Percentiles rank a stretch among this genome's conserved stretches.
Conservation (phyloP, 2,888 invertebrate species). For the Eristalinus aeneus region DNA sequence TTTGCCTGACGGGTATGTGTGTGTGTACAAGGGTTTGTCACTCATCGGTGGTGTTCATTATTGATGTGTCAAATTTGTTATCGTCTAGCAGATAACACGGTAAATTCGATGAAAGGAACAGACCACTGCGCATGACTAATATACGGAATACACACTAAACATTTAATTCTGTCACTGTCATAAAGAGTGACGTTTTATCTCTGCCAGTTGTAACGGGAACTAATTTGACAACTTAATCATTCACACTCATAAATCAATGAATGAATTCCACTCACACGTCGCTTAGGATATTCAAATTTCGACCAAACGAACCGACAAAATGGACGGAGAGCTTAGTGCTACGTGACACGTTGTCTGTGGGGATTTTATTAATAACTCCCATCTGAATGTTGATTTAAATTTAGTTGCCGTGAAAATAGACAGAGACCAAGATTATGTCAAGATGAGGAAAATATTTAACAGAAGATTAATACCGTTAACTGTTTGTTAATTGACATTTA, state of each 20-base stretch:
- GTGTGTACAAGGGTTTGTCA: neutral
- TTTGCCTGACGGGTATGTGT: neutral
- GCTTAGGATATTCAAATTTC: neutral
- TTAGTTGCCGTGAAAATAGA: neutral
- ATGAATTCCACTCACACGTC: neutral
- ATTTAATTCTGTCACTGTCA: neutral
- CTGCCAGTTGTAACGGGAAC: neutral
- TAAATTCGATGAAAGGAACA: neutral
- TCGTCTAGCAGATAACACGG: neutral
- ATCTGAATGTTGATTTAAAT: neutral
- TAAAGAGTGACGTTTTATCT: neutral
- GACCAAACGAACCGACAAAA: neutral
- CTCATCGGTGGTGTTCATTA: neutral
- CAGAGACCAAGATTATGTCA: neutral
- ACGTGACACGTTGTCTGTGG: neutral
- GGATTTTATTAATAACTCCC: neutral
- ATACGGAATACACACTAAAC: neutral
- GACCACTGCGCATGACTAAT: neutral
- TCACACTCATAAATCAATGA: neutral
- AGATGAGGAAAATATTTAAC: neutral
- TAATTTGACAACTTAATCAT: conserved; percentile 1
- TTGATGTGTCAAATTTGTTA: neutral
- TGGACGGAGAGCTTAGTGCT: neutral
- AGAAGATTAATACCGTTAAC: conserved; percentile 11
- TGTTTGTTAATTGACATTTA: conserved; percentile 23